Evolutionary conservation across 2,888 invertebrate genomes (phyloP).

Genomic region (Iselma pallidipennis): DNA sequence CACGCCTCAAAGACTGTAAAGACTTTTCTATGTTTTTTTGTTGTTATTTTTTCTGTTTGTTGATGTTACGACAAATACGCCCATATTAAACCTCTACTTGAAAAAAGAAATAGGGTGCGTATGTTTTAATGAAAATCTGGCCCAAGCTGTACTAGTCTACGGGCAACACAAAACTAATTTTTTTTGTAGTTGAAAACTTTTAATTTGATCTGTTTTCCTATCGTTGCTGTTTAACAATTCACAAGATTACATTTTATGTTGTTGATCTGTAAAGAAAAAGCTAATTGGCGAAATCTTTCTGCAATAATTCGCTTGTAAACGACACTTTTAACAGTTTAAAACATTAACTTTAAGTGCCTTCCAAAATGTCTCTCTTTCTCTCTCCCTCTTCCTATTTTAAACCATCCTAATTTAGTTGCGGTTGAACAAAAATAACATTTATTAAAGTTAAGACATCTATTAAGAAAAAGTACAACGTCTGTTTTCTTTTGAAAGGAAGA

Average conservation of each 20-base stretch:
- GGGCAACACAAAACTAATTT: too few relatives aligned
- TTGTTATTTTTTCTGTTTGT: not conserved
- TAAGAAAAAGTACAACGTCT: constrained; percentile 23
- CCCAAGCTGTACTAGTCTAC: too few relatives aligned
- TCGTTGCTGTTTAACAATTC: not conserved
- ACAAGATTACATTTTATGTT: not conserved
- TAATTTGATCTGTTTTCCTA: not conserved
- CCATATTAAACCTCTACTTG: not conserved
- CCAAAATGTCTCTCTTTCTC: constrained; percentile 6
- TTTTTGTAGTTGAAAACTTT: not conserved
- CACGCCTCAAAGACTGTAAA: not conserved
- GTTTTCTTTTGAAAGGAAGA: constrained; percentile 18
- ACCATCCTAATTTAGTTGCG: constrained; percentile 29
- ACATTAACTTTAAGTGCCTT: constrained; percentile 19
- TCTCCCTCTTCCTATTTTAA: constrained; percentile 15
- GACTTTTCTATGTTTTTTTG: not conserved
- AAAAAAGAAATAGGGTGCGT: not conserved
- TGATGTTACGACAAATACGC: not conserved
- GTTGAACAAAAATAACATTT: constrained; percentile 33
- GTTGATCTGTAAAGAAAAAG: not conserved
- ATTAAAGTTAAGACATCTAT: constrained; percentile 33
- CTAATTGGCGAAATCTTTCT: constrained; percentile 6
- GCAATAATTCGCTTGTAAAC: constrained; percentile 11
- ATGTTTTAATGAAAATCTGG: too few relatives aligned
- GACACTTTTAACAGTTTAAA: constrained; percentile 16